phyloP scores from a whole-genome alignment of 92 coral and sea anemone genomes.

The Epizoanthus illoricatus region DNA sequence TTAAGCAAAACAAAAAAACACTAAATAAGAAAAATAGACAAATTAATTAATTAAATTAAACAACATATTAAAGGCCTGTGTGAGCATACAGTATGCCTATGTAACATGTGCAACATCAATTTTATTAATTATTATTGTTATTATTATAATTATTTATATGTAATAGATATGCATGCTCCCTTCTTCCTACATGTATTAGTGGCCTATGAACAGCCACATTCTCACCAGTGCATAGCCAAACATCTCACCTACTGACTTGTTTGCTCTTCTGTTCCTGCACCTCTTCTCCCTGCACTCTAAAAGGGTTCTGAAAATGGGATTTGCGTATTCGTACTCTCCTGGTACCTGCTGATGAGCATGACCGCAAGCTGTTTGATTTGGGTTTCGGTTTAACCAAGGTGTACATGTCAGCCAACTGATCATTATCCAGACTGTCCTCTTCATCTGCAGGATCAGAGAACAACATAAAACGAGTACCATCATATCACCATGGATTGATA shows the following conservation, averaged over 20 bases:
- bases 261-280: not conserved
- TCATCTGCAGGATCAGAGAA: not conserved
- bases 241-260: conserved; percentile 26
- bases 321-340: conserved; percentile 19
- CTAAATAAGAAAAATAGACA: no score
- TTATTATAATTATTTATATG: no score
- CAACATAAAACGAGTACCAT: not conserved
- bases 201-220: no score
- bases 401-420: conserved; percentile 67
- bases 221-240: no score
- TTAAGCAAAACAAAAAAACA: no score
- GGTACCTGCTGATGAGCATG: not conserved
- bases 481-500: not conserved
- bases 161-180: no score
- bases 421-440: conserved; percentile 64
- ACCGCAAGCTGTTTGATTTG: not conserved
- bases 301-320: conserved; percentile 64
- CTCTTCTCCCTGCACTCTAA: conserved; percentile 31
- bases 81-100: no score
- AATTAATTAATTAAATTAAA: no score
- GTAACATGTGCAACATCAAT: no score
- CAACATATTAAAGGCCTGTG: no score
- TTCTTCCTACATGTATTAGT: no score
- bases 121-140: no score
- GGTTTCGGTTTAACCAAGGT: conserved; percentile 52